Percentiles rank a stretch among this genome's conserved stretches.
These are phyloP conservation scores for Junco hyemalis DNA, from an alignment of 2,113 vertebrate genomes.

Conservation along the genomic window DNA sequence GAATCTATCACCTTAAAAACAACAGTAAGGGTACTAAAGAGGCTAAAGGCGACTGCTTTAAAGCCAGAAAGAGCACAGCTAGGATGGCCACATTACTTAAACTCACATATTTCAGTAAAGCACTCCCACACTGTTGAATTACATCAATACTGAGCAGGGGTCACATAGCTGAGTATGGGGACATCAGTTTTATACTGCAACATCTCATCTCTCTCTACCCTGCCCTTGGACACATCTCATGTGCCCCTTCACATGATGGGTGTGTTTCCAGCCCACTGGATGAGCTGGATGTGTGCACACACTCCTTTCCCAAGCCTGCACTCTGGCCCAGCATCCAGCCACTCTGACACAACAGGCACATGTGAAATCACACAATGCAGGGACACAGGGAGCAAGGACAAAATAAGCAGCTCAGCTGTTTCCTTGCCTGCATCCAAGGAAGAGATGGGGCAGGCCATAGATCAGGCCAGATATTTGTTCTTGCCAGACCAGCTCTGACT, in stretches of 20 bases:
- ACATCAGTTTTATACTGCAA: neutral
- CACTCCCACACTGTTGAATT: neutral
- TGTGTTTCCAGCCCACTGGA: neutral
- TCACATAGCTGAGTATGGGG: neutral
- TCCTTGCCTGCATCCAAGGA: neutral
- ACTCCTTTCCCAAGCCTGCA: neutral
- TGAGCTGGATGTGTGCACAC: neutral
- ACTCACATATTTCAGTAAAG: neutral
- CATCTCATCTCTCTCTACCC: neutral
- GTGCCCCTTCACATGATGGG: neutral
- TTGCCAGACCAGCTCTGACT: neutral
- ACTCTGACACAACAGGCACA: constrained; percentile 16
- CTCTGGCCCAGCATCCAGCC: fast-evolving
- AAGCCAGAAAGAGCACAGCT: neutral
- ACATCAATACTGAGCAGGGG: neutral
- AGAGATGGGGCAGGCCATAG: neutral
- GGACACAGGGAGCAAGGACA: neutral
- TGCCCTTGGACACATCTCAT: fast-evolving
- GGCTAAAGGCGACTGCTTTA: neutral
- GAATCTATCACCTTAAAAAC: neutral
- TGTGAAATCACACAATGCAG: fast-evolving
- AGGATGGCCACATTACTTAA: neutral
- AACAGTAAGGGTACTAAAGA: neutral
- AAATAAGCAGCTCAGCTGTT: neutral
- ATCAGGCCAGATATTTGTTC: neutral